These are phyloP conservation scores for Otolemur garnettii DNA, from an alignment of 2,113 vertebrate genomes.

Conservation along the genomic window DNA sequence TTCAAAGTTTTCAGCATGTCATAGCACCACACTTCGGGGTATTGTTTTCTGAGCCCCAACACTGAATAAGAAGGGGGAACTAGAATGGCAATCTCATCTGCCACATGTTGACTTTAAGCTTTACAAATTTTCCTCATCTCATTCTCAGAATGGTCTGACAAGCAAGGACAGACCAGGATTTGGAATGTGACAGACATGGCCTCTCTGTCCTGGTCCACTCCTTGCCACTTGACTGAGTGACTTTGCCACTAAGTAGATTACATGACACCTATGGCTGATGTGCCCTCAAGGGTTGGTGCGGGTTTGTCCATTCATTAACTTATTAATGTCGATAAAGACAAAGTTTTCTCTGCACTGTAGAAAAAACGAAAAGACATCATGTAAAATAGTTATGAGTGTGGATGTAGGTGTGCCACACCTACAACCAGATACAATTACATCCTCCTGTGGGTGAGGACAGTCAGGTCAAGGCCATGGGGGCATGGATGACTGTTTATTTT, in stretches of 20 bases:
- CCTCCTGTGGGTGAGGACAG: background rate
- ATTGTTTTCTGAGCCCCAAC: background rate
- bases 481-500: background rate
- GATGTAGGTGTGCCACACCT: too few species aligned
- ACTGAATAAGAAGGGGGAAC: background rate
- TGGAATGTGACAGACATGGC: background rate
- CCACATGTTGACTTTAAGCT: background rate
- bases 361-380: background rate
- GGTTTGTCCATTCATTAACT: background rate
- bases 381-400: too few species aligned
- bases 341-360: background rate
- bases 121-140: background rate
- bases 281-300: background rate
- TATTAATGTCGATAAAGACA: background rate
- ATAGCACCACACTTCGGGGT: background rate
- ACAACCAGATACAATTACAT: background rate
- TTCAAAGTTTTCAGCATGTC: background rate
- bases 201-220: background rate
- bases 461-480: background rate
- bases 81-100: background rate
- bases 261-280: background rate
- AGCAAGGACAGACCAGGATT: background rate
- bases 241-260: background rate
- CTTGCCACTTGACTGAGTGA: background rate
- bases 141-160: background rate